A percentile compares a stretch with the other conserved stretches of the same genome.
Conservation (phyloP, 2,888 invertebrate species). For the Odontomyia ornata region DNA sequence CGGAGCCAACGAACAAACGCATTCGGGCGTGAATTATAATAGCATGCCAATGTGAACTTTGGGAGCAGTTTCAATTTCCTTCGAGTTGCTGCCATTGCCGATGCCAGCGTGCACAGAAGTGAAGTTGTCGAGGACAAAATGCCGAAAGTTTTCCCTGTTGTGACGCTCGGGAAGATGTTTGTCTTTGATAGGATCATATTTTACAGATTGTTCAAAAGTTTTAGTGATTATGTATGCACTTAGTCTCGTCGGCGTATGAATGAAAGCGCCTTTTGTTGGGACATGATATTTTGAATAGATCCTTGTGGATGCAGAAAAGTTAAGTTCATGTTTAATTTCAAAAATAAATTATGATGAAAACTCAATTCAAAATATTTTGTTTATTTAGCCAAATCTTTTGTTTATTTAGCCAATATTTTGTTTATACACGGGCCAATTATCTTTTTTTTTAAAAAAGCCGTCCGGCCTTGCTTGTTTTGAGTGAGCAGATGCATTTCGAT, state of each 20-base stretch:
- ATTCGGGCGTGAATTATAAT: constrained; percentile 43
- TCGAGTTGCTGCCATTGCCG: constrained; percentile 1
- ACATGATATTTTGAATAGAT: no score
- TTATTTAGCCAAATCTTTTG: no score
- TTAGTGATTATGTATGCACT: background rate
- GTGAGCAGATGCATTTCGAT: no score
- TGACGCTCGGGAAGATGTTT: constrained; percentile 10
- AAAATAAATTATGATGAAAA: no score
- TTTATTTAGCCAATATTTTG: no score
- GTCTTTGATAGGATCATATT: constrained; percentile 32
- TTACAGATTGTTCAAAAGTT: constrained; percentile 23
- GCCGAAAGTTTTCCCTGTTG: constrained; percentile 29
- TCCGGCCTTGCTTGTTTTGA: no score
- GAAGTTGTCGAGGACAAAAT: constrained; percentile 20
- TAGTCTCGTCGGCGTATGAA: background rate
- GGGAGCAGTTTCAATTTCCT: constrained; percentile 42
- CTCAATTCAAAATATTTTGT: no score
- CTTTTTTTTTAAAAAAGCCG: no score
- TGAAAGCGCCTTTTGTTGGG: no score
- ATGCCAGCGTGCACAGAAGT: background rate
- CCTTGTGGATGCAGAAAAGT: no score
- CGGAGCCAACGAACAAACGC: constrained; percentile 29
- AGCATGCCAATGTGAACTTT: constrained; percentile 27
- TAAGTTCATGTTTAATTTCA: no score
- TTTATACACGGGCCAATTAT: no score